These are phyloP conservation scores for Acronicta psi DNA, from an alignment of 2,888 invertebrate genomes.

Conservation along the genomic window DNA sequence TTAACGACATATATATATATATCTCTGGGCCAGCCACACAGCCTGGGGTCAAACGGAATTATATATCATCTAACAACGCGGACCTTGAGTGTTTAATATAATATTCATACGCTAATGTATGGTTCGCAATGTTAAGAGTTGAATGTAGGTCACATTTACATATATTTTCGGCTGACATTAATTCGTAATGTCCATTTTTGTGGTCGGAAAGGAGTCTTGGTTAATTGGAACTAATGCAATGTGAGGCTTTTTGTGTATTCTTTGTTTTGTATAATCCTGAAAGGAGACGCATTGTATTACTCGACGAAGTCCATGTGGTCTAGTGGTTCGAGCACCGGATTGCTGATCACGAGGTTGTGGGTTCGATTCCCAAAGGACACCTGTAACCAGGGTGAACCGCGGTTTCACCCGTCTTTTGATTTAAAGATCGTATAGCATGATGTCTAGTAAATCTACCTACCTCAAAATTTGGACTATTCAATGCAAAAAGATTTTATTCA, in stretches of 20 bases:
- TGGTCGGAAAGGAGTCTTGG: conserved; percentile 4
- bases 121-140: conserved; percentile 51
- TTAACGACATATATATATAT: conserved; percentile 44
- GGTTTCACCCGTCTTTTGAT: no score
- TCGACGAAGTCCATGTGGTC: no score
- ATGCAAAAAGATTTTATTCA: no score
- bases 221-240: background rate
- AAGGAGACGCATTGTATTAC: background rate
- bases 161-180: conserved; percentile 34
- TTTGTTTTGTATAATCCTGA: no score
- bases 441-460: no score
- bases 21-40: conserved; percentile 45
- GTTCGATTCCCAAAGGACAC: no score
- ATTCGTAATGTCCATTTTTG: conserved; percentile 20
- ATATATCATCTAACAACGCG: conserved; percentile 65
- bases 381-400: no score
- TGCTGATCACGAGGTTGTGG: no score
- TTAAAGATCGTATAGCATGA: no score
- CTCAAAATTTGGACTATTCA: no score
- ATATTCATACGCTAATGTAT: conserved; percentile 64
- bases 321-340: no score
- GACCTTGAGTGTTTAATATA: conserved; percentile 67
- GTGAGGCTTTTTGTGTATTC: background rate
- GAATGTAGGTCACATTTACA: conserved; percentile 70
- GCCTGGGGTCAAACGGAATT: conserved; percentile 73